Evolutionary conservation across 2,797 vertebrate genomes (phyloP).

Genomic region (Phoebastria nigripes): DNA sequence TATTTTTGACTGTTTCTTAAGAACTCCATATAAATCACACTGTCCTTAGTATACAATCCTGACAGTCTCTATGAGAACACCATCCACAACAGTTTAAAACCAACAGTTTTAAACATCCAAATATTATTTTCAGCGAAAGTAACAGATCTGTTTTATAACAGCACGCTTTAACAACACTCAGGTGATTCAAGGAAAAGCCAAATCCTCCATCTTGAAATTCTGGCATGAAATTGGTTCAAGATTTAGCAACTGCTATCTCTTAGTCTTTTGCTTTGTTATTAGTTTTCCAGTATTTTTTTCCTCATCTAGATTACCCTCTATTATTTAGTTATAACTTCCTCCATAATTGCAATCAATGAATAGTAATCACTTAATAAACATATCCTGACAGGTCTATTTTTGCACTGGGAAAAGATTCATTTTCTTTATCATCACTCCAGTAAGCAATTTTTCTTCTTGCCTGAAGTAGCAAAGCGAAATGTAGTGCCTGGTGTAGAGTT

Average conservation of each 20-base stretch:
- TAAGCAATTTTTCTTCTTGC: conserved; percentile 63
- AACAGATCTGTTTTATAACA: conserved; percentile 26
- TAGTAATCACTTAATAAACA: conserved; percentile 73
- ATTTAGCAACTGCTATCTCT: background rate
- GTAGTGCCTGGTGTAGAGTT: background rate
- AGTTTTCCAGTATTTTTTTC: conserved; percentile 47
- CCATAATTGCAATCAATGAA: conserved; percentile 72
- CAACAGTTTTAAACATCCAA: background rate
- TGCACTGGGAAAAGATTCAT: conserved; percentile 73
- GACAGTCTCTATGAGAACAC: background rate
- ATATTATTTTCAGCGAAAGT: background rate
- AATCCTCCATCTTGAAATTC: conserved; percentile 1
- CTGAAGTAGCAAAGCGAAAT: conserved; percentile 54
- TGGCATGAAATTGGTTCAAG: conserved; percentile 9
- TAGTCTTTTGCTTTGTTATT: conserved; percentile 47
- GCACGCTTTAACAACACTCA: background rate
- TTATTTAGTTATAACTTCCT: conserved; percentile 70
- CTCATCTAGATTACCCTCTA: conserved; percentile 51
- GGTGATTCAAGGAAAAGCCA: background rate
- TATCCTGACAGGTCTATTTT: conserved; percentile 71
- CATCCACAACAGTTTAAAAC: background rate
- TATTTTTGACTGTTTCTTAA: background rate
- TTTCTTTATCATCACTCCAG: conserved; percentile 71
- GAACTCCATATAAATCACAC: background rate
- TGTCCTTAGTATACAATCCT: background rate